Base-by-base conservation (phyloP, 2,888 invertebrate species). In the Platycnemis pennipes region DNA sequence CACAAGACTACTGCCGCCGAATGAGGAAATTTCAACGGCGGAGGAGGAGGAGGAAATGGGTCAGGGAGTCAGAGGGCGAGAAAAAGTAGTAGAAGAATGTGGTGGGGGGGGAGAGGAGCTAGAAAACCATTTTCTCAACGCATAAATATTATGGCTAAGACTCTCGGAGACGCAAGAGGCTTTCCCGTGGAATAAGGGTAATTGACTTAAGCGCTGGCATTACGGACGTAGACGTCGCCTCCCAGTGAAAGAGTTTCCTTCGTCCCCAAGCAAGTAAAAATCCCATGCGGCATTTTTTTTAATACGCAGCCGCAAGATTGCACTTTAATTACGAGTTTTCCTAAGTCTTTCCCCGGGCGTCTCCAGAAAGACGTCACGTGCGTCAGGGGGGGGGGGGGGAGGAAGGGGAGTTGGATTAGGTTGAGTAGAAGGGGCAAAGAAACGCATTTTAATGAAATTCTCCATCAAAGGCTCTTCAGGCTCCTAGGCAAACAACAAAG, bases 251-350 rank as follows among this genome's bases (percentile, higher is more conserved):
- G 19, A 37, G 11, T 37, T 77, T 11, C 77, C 77, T 77, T 37
- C 77, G 77, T 77, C 77, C 13, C 37, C 37, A 77, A 77, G 63
- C 77, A 37, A 77, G 37, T 77, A 77, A 77, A n/a, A 77, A 77
- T 77, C 8, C 37, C 77, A 37, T 37, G 13, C 77, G 37, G 77
- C 31, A n/a, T n/a, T n/a, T n/a, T 37, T 77, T 37, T 77, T 77
- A 31, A 77, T 77, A 77, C 77, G 77, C 63, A 5, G 63, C 13
- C 26, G 77, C 77, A 37, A 77, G 77, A 77, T 77, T 77, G 77
- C 77, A 77, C 77, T 77, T 77, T 77, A 77, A 77, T 77, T 77
- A 77, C 77, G 77, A 31, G 77, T 77, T 37, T 77, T 37, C 77
- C 77, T 37, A 37, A 77, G 77, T 77, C 77, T 31, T 37, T 77